Conservation (phyloP, 2,888 invertebrate species). For the Acrobasis consociella region DNA sequence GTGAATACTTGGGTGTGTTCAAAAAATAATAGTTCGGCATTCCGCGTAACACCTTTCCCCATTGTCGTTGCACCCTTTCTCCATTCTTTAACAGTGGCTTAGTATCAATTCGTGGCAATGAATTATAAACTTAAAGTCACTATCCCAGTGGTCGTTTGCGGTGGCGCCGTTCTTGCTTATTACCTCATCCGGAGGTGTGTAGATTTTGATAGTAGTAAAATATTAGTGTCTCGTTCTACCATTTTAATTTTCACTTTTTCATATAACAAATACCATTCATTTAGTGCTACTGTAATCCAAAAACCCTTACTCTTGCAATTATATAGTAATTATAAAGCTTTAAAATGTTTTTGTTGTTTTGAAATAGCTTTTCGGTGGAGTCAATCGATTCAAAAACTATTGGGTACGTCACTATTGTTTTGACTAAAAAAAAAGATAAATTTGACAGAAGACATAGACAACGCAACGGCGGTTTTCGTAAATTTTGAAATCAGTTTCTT, state of each 20-base stretch:
- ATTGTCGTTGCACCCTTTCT: constrained; percentile 50
- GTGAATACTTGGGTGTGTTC: constrained; percentile 77
- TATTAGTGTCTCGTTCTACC: background rate
- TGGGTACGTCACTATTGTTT: constrained; percentile 63
- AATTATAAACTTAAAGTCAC: constrained; percentile 79
- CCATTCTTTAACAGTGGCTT: constrained; percentile 41
- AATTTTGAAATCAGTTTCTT: constrained; percentile 27
- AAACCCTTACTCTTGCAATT: no score
- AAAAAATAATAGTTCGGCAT: constrained; percentile 60
- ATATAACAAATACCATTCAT: background rate
- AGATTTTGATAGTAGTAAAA: constrained; percentile 30
- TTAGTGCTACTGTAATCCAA: background rate
- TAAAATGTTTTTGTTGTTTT: constrained; percentile 25
- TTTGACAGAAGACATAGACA: constrained; percentile 22
- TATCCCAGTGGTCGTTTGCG: constrained; percentile 78
- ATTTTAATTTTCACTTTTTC: background rate
- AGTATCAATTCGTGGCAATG: constrained; percentile 57
- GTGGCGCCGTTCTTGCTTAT: constrained; percentile 78
- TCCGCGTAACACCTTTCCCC: constrained; percentile 54
- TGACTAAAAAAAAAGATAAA: constrained; percentile 37
- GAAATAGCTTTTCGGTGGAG: constrained; percentile 42
- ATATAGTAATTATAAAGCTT: background rate
- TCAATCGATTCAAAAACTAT: constrained; percentile 48
- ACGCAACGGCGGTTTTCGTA: constrained; percentile 30
- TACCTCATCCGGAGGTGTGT: constrained; percentile 81